phyloP scores from a whole-genome alignment of 2,797 vertebrate species.

The Micropoecilia bifurca region DNA sequence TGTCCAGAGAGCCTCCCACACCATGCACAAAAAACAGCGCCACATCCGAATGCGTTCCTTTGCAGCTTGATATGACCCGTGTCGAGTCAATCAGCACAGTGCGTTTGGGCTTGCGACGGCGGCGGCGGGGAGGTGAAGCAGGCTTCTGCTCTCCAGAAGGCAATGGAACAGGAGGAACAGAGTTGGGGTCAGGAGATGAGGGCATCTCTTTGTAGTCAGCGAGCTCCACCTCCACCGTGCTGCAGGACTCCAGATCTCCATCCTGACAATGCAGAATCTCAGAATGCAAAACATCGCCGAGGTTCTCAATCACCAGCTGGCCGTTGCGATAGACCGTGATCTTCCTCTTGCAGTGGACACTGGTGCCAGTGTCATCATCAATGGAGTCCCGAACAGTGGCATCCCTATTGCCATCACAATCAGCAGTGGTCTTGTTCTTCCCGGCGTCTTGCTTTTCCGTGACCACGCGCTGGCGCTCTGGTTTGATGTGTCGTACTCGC shows the following conservation, averaged over 20 bases:
- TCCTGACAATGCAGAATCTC: slow-evolving; percentile 90
- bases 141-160: slow-evolving; percentile 76
- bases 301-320: slow-evolving; percentile 94
- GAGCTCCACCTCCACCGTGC: slow-evolving; percentile 89
- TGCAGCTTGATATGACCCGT: slow-evolving; percentile 92
- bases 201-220: slow-evolving; percentile 81
- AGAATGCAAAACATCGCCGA: slow-evolving; percentile 87
- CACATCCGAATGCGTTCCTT: slow-evolving; percentile 90
- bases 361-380: slow-evolving; percentile 42
- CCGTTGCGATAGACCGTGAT: slow-evolving; percentile 95
- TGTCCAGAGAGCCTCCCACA: slow-evolving; percentile 94
- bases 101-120: slow-evolving; percentile 88
- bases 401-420: slow-evolving; percentile 13
- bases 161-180: slow-evolving; percentile 47
- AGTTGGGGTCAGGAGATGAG: slow-evolving; percentile 77
- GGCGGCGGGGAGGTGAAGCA: slow-evolving; percentile 80
- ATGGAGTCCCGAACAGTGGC: slow-evolving; percentile 23
- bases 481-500: slow-evolving; percentile 86
- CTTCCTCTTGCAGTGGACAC: slow-evolving; percentile 91
- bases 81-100: slow-evolving; percentile 90
- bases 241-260: slow-evolving; percentile 83
- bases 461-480: slow-evolving; percentile 56
- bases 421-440: slow-evolving; percentile 23
- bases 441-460: slow-evolving; percentile 45
- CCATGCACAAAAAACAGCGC: slow-evolving; percentile 96